phyloP scores from a whole-genome alignment of 2,113 vertebrate species.

The Grallaria varia region DNA sequence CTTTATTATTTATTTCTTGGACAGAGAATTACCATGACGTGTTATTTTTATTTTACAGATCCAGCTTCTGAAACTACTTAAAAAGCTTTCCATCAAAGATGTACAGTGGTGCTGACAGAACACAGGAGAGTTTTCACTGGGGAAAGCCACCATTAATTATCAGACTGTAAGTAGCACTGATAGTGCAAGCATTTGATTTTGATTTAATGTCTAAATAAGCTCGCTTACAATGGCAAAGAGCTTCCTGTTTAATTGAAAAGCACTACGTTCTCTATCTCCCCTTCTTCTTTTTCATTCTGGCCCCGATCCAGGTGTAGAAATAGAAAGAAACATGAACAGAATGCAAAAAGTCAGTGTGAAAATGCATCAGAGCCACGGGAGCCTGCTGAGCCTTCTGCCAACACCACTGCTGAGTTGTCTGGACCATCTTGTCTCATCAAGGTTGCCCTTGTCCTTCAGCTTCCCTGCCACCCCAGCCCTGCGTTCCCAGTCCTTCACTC shows the following conservation, averaged over 20 bases:
- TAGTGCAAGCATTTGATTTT: slow-evolving; percentile 55
- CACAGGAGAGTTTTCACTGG: neutral
- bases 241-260: slow-evolving; percentile 61
- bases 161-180: slow-evolving; percentile 52
- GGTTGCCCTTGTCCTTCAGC: neutral
- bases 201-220: slow-evolving; percentile 69
- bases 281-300: slow-evolving; percentile 23
- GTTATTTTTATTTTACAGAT: slow-evolving; percentile 61
- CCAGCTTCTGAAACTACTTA: slow-evolving; percentile 63
- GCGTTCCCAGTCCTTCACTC: neutral
- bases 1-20: slow-evolving; percentile 61
- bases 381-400: slow-evolving; percentile 5
- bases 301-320: slow-evolving; percentile 39
- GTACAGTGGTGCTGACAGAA: slow-evolving; percentile 46
- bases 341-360: neutral
- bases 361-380: neutral
- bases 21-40: slow-evolving; percentile 34
- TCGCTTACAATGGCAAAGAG: slow-evolving; percentile 34
- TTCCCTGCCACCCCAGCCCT: neutral
- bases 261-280: slow-evolving; percentile 28
- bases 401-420: neutral
- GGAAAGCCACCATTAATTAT: slow-evolving; percentile 65
- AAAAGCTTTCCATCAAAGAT: slow-evolving; percentile 68
- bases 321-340: slow-evolving; percentile 5
- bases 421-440: neutral